phyloP scores from a whole-genome alignment of 2,113 vertebrate species.

The Ceuthmochares aereus region DNA sequence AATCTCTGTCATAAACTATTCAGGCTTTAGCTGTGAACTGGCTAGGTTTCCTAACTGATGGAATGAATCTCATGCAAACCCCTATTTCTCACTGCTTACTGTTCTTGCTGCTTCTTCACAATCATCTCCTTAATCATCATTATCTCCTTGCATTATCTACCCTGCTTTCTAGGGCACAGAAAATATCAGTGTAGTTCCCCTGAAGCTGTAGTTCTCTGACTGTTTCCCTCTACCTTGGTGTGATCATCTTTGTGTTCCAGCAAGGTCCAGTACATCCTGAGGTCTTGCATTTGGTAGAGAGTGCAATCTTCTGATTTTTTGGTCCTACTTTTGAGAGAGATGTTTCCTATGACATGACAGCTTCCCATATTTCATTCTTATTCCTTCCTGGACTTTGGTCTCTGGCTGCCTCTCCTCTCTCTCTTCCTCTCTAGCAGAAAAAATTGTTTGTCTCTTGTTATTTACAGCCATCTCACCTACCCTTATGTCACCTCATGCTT shows the following conservation, averaged over 20 bases:
- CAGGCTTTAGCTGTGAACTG: neutral
- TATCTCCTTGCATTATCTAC: neutral
- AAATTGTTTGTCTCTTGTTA: neutral
- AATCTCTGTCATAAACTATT: neutral
- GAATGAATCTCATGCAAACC: neutral
- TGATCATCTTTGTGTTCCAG: neutral
- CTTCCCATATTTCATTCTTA: constrained; percentile 12
- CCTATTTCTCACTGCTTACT: neutral
- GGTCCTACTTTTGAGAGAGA: neutral
- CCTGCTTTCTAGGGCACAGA: neutral
- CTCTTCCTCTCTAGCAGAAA: neutral
- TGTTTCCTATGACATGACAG: constrained; percentile 18
- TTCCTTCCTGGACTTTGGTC: constrained; percentile 10
- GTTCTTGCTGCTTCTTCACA: neutral
- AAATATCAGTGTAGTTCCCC: neutral
- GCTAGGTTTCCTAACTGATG: neutral
- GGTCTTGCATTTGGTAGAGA: neutral
- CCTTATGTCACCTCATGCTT: neutral
- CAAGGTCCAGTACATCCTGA: neutral
- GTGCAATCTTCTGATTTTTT: neutral
- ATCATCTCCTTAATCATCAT: neutral
- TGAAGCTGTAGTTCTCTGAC: neutral
- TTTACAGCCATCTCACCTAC: neutral
- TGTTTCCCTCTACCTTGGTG: neutral
- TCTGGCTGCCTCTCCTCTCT: constrained; percentile 2